Conservation (phyloP, 2,888 invertebrate species). For the Exocentrus adspersus region DNA sequence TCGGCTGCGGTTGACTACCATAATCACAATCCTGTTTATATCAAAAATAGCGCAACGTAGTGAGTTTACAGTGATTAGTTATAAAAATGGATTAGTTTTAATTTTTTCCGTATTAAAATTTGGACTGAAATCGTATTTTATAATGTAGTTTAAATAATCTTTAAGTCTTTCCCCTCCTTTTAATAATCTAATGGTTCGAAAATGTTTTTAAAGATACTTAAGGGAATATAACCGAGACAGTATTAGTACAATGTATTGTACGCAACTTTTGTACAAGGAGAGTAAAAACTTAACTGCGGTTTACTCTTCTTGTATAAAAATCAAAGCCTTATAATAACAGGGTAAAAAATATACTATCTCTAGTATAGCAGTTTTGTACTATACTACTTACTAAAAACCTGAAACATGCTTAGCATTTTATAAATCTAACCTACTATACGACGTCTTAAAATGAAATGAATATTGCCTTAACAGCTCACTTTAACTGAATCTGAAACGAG, state of each 20-base stretch:
- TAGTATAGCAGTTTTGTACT: too few species aligned
- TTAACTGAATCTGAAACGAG: too few species aligned
- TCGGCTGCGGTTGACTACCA: constrained; percentile 28
- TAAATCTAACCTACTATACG: too few species aligned
- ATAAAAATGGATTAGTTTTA: constrained; percentile 25
- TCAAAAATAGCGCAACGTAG: constrained; percentile 38
- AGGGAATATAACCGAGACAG: neutral
- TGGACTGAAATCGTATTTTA: constrained; percentile 47
- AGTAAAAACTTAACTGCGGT: neutral
- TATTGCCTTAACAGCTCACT: too few species aligned
- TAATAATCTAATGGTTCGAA: constrained; percentile 22
- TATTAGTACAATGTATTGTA: constrained; percentile 3
- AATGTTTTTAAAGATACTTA: constrained; percentile 12
- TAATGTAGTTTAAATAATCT: constrained; percentile 36
- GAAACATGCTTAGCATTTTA: too few species aligned
- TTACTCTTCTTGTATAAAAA: neutral
- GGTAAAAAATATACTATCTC: too few species aligned
- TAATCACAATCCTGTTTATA: constrained; percentile 41
- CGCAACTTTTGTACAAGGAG: neutral
- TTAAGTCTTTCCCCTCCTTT: constrained; percentile 29
- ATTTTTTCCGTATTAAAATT: constrained; percentile 30
- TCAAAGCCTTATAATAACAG: constrained; percentile 12
- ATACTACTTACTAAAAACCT: too few species aligned
- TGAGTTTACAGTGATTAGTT: constrained; percentile 34
- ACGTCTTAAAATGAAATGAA: too few species aligned